Evolutionary conservation across 2,888 invertebrate genomes (phyloP).

Genomic region (Pollenia labialis): DNA sequence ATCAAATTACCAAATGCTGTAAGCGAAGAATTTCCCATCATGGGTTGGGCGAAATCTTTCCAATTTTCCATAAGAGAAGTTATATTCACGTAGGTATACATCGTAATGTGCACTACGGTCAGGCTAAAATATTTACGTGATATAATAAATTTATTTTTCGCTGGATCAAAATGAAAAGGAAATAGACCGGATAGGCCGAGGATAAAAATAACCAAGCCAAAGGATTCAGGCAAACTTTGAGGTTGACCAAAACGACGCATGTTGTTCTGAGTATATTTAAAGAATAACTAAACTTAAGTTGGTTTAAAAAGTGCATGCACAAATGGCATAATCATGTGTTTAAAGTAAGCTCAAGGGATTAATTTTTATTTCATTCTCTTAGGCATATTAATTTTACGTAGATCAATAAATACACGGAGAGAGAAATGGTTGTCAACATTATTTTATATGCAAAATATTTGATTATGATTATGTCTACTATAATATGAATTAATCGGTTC

Average conservation of each 20-base stretch:
- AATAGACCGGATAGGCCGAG: slow-evolving; percentile 75
- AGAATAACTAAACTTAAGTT: slow-evolving; percentile 31
- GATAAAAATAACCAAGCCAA: slow-evolving; percentile 58
- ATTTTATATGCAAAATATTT: too few species aligned
- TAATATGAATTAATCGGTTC: too few species aligned
- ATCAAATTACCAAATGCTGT: slow-evolving; percentile 73
- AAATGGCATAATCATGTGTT: neutral
- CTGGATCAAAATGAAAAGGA: slow-evolving; percentile 70
- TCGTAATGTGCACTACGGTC: slow-evolving; percentile 69
- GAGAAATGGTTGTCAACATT: too few species aligned
- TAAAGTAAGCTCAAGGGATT: neutral
- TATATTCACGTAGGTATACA: slow-evolving; percentile 75
- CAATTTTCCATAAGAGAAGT: slow-evolving; percentile 72
- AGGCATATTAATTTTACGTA: neutral
- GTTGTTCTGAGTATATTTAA: neutral
- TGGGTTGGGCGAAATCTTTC: slow-evolving; percentile 74
- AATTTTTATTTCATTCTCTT: slow-evolving; percentile 8
- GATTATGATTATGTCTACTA: too few species aligned
- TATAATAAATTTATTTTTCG: slow-evolving; percentile 65
- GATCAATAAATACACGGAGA: too few species aligned
- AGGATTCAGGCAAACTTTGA: slow-evolving; percentile 68
- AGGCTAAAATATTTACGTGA: slow-evolving; percentile 68
- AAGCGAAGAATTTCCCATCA: slow-evolving; percentile 73
- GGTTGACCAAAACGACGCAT: slow-evolving; percentile 66
- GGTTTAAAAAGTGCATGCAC: neutral